phyloP scores from a whole-genome alignment of 2,113 vertebrate genomes.

The Strix uralensis region DNA sequence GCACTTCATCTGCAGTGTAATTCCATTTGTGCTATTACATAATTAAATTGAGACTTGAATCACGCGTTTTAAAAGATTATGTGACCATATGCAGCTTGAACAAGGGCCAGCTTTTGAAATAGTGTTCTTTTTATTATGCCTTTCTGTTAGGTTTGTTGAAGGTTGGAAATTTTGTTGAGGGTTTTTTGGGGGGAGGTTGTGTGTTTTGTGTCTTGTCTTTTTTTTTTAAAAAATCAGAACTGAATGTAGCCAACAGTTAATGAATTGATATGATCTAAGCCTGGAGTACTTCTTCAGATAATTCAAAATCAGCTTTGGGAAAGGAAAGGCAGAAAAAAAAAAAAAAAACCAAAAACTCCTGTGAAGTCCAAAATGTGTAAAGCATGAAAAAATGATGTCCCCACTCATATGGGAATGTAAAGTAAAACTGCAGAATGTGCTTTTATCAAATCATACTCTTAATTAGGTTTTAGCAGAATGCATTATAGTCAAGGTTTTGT shows the following conservation, averaged over 20 bases:
- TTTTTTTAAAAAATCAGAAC: constrained; percentile 67
- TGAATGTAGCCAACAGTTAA: constrained; percentile 77
- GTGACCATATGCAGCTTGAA: constrained; percentile 95
- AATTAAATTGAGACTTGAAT: constrained; percentile 95
- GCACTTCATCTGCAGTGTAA: constrained; percentile 89
- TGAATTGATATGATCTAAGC: constrained; percentile 80
- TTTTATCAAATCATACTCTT: constrained; percentile 65
- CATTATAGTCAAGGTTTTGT: constrained; percentile 47
- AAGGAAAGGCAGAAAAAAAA: neutral
- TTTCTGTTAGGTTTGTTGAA: constrained; percentile 71
- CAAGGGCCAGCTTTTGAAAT: constrained; percentile 83
- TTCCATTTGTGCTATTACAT: constrained; percentile 95
- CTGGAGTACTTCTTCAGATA: constrained; percentile 71
- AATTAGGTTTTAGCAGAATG: constrained; percentile 65
- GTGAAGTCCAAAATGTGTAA: constrained; percentile 1
- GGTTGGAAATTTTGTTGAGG: neutral
- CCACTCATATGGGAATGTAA: constrained; percentile 8
- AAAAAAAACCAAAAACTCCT: neutral
- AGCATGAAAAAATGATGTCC: constrained; percentile 4
- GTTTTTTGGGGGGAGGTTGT: neutral
- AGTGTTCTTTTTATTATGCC: constrained; percentile 74
- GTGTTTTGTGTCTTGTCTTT: neutral
- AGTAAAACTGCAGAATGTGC: constrained; percentile 30
- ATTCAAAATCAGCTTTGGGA: constrained; percentile 73
- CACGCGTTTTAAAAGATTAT: constrained; percentile 95